Conservation (phyloP, 30 jellyfish, hydroid and myxozoan genomes). For the Pelagia noctiluca region DNA sequence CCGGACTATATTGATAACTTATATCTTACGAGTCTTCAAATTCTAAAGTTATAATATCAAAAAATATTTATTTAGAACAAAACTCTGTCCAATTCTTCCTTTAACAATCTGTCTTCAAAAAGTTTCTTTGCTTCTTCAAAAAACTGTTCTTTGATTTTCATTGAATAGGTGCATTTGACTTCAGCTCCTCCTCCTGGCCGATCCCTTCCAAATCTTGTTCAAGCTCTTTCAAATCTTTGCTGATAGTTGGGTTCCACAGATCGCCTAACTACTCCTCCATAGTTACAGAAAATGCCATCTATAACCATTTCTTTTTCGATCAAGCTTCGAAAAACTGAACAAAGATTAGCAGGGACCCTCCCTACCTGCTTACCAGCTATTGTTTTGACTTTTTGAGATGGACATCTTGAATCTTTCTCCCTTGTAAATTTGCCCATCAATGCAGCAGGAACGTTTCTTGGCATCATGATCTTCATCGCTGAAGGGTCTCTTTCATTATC, state of each 20-base stretch:
- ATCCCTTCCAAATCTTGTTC: slow-evolving; percentile 18
- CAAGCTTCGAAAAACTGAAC: not conserved
- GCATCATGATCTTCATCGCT: too few relatives aligned
- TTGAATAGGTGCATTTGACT: slow-evolving; percentile 7
- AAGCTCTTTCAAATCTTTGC: not conserved
- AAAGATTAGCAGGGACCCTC: slow-evolving; percentile 17
- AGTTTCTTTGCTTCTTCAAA: not conserved
- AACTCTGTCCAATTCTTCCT: not conserved
- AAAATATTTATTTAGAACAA: too few relatives aligned
- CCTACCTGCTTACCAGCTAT: slow-evolving; percentile 22
- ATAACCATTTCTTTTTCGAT: not conserved
- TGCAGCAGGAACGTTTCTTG: too few relatives aligned
- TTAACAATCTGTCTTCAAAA: not conserved
- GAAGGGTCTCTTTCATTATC: too few relatives aligned
- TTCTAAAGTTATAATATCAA: too few relatives aligned
- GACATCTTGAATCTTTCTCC: too few relatives aligned
- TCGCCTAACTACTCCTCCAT: slow-evolving; percentile 5
- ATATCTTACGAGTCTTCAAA: too few relatives aligned
- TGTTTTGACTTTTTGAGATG: too few relatives aligned
- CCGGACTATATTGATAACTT: too few relatives aligned
- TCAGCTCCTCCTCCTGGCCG: slow-evolving; percentile 25
- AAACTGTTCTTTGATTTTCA: not conserved
- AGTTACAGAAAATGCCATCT: not conserved
- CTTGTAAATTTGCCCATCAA: too few relatives aligned
- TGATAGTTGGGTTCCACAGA: not conserved